These are phyloP conservation scores for Porites lutea DNA, from an alignment of 64 coral and sea anemone genomes.

Conservation along the genomic window DNA sequence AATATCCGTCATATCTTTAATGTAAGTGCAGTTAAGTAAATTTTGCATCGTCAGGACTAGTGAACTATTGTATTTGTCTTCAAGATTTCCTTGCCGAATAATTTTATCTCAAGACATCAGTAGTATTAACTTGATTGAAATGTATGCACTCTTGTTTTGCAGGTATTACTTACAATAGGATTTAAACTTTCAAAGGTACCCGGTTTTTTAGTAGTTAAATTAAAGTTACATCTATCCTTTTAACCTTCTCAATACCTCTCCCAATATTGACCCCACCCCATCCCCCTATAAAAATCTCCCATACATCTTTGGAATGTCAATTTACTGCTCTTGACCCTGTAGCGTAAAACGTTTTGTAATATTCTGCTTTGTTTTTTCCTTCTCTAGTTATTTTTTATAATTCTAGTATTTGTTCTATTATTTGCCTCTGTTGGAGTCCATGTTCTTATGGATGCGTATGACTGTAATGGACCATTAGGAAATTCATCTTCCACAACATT, in stretches of 20 bases:
- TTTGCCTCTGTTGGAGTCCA: conserved; percentile 75
- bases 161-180: conserved; percentile 76
- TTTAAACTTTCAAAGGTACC: conserved; percentile 77
- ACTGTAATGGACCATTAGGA: conserved; percentile 51
- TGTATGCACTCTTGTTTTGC: neutral
- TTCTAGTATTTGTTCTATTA: conserved; percentile 85
- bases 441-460: conserved; percentile 83
- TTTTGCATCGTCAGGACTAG: neutral
- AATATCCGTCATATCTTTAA: conserved; percentile 96
- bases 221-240: neutral
- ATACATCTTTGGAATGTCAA: too few species aligned
- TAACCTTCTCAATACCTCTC: too few species aligned
- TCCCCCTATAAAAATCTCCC: too few species aligned
- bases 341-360: neutral
- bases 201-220: neutral
- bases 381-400: conserved; percentile 86
- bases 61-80: too few species aligned
- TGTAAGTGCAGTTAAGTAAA: conserved; percentile 42
- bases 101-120: too few species aligned
- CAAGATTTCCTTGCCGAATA: too few species aligned
- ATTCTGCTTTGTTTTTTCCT: neutral
- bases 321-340: too few species aligned
- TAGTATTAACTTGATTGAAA: too few species aligned
- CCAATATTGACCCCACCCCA: too few species aligned
- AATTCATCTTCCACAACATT: conserved; percentile 63